These are phyloP conservation scores for Cepaea nemoralis DNA, from an alignment of 1,140 invertebrate genomes.

Conservation along the genomic window DNA sequence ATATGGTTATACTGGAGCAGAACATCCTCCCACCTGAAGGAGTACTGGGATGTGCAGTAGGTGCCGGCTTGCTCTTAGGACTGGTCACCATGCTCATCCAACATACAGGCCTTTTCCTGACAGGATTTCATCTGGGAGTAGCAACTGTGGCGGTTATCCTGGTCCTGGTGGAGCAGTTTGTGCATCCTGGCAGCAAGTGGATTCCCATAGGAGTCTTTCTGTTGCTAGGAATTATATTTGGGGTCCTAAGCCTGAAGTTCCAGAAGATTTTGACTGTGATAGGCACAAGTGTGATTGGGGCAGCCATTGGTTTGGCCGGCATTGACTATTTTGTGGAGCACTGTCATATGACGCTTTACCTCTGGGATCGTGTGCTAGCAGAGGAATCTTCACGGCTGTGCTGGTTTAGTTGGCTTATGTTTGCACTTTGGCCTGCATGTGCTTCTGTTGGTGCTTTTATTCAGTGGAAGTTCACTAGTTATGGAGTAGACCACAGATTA, in stretches of 20 bases:
- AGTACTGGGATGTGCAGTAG: slow-evolving; percentile 81
- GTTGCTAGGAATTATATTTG: slow-evolving; percentile 79
- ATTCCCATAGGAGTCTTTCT: slow-evolving; percentile 80
- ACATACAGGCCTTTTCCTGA: slow-evolving; percentile 86
- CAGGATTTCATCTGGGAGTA: slow-evolving; percentile 83
- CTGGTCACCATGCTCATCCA: slow-evolving; percentile 85
- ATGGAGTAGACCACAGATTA: slow-evolving; percentile 77
- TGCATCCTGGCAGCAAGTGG: slow-evolving; percentile 76
- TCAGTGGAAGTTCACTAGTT: slow-evolving; percentile 81
- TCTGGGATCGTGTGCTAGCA: slow-evolving; percentile 75
- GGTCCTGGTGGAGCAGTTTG: slow-evolving; percentile 61
- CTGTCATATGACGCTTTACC: slow-evolving; percentile 80
- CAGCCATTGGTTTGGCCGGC: slow-evolving; percentile 80
- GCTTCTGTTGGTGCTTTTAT: slow-evolving; percentile 79
- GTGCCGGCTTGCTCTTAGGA: slow-evolving; percentile 83
- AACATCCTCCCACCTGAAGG: slow-evolving; percentile 82
- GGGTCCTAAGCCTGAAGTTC: slow-evolving; percentile 82
- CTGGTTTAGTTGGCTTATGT: slow-evolving; percentile 83
- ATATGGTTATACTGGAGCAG: slow-evolving; percentile 84
- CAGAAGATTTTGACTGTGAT: slow-evolving; percentile 82
- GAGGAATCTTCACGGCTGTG: slow-evolving; percentile 75
- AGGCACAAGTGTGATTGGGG: slow-evolving; percentile 83
- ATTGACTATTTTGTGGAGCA: slow-evolving; percentile 85
- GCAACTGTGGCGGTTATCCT: slow-evolving; percentile 77
- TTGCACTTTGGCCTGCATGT: slow-evolving; percentile 82